Conservation (phyloP, 92 coral and sea anemone species). For the Galaxea fascicularis region DNA sequence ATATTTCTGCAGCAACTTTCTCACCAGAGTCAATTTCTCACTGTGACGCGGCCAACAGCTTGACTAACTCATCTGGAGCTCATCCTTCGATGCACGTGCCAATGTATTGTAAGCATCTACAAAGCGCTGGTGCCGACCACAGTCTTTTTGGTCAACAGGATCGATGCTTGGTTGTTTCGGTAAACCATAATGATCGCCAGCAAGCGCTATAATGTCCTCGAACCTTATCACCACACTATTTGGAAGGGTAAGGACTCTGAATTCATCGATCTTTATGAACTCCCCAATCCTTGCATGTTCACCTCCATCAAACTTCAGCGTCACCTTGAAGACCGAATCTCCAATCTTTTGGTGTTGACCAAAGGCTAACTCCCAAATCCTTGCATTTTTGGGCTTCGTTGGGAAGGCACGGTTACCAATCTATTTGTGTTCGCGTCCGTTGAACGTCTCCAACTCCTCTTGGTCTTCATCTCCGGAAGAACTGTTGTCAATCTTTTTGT, state of each 20-base stretch:
- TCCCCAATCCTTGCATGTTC: too few relatives aligned
- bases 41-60: not conserved
- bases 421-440: not conserved
- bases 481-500: not conserved
- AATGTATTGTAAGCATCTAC: slow-evolving; percentile 20
- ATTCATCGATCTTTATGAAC: too few relatives aligned
- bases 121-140: slow-evolving; percentile 18
- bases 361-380: too few relatives aligned
- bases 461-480: not conserved
- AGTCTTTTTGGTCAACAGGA: not conserved
- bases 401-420: not conserved
- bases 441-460: not conserved
- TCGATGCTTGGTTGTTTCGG: slow-evolving; percentile 40
- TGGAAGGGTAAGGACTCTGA: slow-evolving; percentile 10
- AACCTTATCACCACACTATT: slow-evolving; percentile 19
- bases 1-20: not conserved
- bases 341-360: not conserved
- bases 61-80: slow-evolving; percentile 7
- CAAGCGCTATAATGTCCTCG: slow-evolving; percentile 32
- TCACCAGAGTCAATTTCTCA: not conserved
- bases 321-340: too few relatives aligned
- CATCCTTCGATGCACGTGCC: slow-evolving; percentile 18
- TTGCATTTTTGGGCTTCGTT: too few relatives aligned
- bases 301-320: too few relatives aligned
- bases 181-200: slow-evolving; percentile 43